Evolutionary conservation across 2,888 invertebrate genomes (phyloP), one percentile per base, ranked within the genome.

Genomic region (Priocnemis perturbator): DNA sequence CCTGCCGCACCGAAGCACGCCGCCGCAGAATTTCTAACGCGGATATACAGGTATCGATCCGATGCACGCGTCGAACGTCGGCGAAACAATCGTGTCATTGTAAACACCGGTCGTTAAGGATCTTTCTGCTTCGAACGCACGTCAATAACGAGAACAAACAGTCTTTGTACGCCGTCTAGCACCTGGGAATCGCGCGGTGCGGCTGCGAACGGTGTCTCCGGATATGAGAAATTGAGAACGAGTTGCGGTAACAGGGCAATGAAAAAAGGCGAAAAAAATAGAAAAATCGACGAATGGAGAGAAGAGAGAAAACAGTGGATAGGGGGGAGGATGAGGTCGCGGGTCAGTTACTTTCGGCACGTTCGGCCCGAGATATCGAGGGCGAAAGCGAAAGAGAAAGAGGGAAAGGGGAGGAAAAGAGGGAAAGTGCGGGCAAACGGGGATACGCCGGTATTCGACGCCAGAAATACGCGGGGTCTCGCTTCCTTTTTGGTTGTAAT

Each of bases 401-500:
- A 55, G 17, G 26, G 60, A 47, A 53, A 11, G 55, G n/a, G 55
- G 20, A 20, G 53, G 30, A 23, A 56, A 55, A 55, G 53, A 19
- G 59, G 67, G 53, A 69, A 67, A 73, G 64, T 21, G 64, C 60
- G 60, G 63, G 11, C 37, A 37, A 50, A 56, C 20, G 53, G 59
- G 20, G 48, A 58, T 55, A 48, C 21, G 69, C 59, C 67, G 55
- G 37, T 9, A 37, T 37, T 37, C 37, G 60, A 37, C 30, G 67
- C 69, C 71, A 73, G 67, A 79, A 79, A 79, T 77, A 79, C 71
- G 59, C 69, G 56, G 19, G 56, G 47, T n/a, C 45, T 57, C 26
- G 60, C 71, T 69, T 71, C 63, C 64, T 64, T 76, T 71, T 76
- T 57, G 65, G 60, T 64, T 71, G 80, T 80, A 82, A 82, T 74